Conservation (phyloP, 2,797 vertebrate genomes). For the Etheostoma nigrum region DNA sequence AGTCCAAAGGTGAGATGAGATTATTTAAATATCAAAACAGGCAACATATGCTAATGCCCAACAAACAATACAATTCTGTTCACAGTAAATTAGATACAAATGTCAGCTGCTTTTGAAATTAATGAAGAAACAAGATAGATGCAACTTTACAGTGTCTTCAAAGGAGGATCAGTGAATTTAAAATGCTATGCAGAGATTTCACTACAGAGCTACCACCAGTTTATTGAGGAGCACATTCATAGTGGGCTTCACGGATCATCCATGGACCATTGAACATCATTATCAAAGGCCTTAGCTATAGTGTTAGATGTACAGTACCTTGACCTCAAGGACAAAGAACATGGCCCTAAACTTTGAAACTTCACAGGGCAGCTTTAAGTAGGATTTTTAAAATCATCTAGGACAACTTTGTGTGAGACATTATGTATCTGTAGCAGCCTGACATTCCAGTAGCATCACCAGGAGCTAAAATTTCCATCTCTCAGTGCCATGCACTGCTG, state of each 20-base stretch:
- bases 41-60: background rate
- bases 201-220: background rate
- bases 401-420: too few relatives aligned
- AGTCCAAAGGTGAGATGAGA: constrained; percentile 27
- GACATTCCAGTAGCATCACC: too few relatives aligned
- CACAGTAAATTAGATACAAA: background rate
- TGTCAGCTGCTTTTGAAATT: constrained; percentile 3
- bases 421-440: too few relatives aligned
- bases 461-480: too few relatives aligned
- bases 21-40: constrained; percentile 28
- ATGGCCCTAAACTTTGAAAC: background rate
- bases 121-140: background rate
- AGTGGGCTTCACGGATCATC: background rate
- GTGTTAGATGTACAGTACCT: constrained; percentile 3
- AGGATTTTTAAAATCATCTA: constrained; percentile 18
- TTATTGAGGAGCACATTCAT: constrained; percentile 11
- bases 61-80: background rate
- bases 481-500: too few relatives aligned
- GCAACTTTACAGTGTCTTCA: constrained; percentile 2
- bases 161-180: background rate
- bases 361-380: background rate
- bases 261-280: constrained; percentile 13
- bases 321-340: background rate
- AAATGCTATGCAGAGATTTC: constrained; percentile 6
- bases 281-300: constrained; percentile 26